Evolutionary conservation across 2,797 vertebrate species (phyloP), one percentile per base, ranked within the genome.

Genomic region (Atherinosoma microstoma): DNA sequence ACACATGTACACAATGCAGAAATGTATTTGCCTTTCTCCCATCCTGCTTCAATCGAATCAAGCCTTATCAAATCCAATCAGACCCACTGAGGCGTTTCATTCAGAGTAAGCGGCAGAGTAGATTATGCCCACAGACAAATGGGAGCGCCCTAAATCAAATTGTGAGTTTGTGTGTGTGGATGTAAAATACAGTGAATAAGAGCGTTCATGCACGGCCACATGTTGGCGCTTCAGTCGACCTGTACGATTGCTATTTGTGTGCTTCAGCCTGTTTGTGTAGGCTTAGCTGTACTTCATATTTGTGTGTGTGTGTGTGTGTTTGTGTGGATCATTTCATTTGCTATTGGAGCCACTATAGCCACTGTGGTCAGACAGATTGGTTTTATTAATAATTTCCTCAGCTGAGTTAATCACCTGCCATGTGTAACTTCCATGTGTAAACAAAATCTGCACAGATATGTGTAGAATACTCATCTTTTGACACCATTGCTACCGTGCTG

Each of bases 1-100:
- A 51, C 51, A 73, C 67, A 27, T 27, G 53, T 59, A 38, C 66
- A 75, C 64, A 65, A 63, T 49, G 20, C 65, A 67, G 56, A n/a
- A 3, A 7, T 68, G 67, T 61, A 54, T 61, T 80, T 65, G 36
- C 66, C 69, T 63, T 64, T 56, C 57, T 61, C 67, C 61, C n/a
- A 32, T 64, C 47, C 56, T 36, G 64, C 75, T 76, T n/a, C 74
- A 81, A 87, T 86, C 64, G 73, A 90, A 91, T 92, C 79, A 86
- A 45, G 80, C 84, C 78, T 81, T 75, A 91, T 92, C 84, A 87
- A 88, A 91, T 93, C 89, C 80, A 90, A 89, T 93, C 90, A 88
- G 71, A 64, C 67, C 69, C 76, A 85, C 76, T 56, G 86, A 88
- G 82, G 88, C 85, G 40, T 92, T 92, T 92, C 83, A 93, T 90